Percentiles rank a stretch among this genome's conserved stretches.
Conservation (phyloP, 1,140 invertebrate genomes). For the Pararge aegeria region DNA sequence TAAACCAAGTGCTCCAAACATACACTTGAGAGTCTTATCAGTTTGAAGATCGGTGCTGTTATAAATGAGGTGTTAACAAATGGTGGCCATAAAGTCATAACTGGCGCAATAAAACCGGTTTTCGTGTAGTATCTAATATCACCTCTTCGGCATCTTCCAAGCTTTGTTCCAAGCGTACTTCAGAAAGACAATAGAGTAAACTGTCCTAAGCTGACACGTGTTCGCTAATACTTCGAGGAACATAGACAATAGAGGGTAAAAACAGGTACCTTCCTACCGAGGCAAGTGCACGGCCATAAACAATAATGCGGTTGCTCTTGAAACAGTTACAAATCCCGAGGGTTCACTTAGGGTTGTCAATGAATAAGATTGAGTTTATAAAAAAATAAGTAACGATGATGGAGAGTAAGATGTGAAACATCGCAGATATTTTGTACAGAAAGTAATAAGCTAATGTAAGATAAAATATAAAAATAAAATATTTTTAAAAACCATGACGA, state of each 20-base stretch:
- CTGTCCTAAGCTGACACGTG: conserved; percentile 49
- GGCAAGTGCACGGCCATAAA: conserved; percentile 55
- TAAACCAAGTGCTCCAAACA: no score
- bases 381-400: no score
- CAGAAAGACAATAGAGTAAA: conserved; percentile 38
- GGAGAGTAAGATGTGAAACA: no score
- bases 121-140: conserved; percentile 25
- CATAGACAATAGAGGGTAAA: conserved; percentile 44
- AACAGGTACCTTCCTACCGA: conserved; percentile 50
- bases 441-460: no score
- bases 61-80: conserved; percentile 32
- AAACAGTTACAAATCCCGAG: conserved; percentile 50
- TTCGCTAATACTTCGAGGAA: conserved; percentile 57
- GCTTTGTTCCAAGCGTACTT: conserved; percentile 34
- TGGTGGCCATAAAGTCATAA: conserved; percentile 28
- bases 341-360: conserved; percentile 28
- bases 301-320: conserved; percentile 42
- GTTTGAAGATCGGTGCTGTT: conserved; percentile 18
- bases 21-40: conserved; percentile 10
- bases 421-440: no score
- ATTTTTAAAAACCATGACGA: no score
- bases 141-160: conserved; percentile 39
- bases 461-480: no score
- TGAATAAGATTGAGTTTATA: conserved; percentile 34
- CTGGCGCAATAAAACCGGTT: conserved; percentile 26